phyloP scores from a whole-genome alignment of 2,113 vertebrate species.

The Dinomys branickii region DNA sequence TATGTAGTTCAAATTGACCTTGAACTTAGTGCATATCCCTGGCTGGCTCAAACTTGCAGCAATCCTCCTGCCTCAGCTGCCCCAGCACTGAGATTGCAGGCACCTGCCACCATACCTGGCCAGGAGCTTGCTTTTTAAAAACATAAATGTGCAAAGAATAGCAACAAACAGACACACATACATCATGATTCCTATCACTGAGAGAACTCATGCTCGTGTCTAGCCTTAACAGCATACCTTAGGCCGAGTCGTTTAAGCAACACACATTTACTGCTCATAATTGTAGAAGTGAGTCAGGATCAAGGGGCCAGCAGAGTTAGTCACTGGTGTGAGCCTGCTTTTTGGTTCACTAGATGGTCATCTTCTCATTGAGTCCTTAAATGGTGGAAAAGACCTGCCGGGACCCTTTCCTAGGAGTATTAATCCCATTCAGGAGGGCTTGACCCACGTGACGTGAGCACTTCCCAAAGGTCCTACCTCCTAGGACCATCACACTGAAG shows the following conservation, averaged over 20 bases:
- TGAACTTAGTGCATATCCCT: neutral
- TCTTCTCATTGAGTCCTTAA: neutral
- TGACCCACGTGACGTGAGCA: neutral
- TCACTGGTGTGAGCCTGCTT: neutral
- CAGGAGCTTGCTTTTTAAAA: neutral
- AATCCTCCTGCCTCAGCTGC: neutral
- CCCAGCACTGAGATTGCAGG: neutral
- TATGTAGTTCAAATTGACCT: neutral
- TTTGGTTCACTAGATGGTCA: neutral
- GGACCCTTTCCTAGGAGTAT: neutral
- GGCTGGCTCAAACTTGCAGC: neutral
- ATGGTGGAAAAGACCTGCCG: neutral
- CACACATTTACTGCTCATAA: neutral
- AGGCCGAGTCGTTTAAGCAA: neutral
- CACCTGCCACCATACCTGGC: neutral
- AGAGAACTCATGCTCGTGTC: neutral
- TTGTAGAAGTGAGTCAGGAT: neutral
- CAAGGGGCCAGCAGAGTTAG: neutral
- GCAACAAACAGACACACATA: neutral
- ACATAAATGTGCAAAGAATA: neutral
- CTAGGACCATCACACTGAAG: neutral
- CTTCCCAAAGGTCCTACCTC: neutral
- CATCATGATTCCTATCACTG: fast-evolving
- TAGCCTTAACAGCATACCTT: neutral
- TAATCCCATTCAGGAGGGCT: neutral